These are phyloP conservation scores for Porites divaricata DNA, from an alignment of 92 coral and sea anemone species.

Conservation along the genomic window DNA sequence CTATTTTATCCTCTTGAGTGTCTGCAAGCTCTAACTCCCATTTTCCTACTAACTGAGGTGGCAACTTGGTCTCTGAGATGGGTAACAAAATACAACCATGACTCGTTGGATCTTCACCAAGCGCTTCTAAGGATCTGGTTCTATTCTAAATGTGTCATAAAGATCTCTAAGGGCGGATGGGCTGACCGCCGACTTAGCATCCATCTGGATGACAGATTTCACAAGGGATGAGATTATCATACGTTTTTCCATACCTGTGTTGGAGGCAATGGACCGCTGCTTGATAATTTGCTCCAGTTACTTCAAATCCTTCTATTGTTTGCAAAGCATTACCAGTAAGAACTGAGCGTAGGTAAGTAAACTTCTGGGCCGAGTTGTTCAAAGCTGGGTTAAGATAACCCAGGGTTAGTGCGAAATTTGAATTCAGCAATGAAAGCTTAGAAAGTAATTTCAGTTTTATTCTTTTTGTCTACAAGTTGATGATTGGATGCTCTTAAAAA, in stretches of 20 bases:
- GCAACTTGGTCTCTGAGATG: constrained; percentile 45
- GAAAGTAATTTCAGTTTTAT: no score
- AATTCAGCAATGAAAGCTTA: no score
- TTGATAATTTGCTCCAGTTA: constrained; percentile 46
- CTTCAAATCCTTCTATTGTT: constrained; percentile 41
- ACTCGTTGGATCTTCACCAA: constrained; percentile 41
- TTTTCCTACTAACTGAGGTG: constrained; percentile 33
- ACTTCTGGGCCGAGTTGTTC: no score
- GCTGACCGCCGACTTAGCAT: constrained; percentile 6
- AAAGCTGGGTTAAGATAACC: no score
- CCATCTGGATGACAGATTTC: constrained; percentile 27
- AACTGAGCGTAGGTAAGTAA: constrained; percentile 42
- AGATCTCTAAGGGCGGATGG: constrained; percentile 42
- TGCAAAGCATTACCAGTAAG: constrained; percentile 41
- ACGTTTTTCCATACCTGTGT: constrained; percentile 44
- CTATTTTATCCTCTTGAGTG: constrained; percentile 46
- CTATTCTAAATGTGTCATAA: constrained; percentile 46
- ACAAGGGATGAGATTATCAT: constrained; percentile 37
- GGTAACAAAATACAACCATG: constrained; percentile 56
- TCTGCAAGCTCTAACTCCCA: constrained; percentile 62
- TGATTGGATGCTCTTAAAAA: no score
- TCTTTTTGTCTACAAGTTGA: no score
- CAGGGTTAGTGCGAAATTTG: no score
- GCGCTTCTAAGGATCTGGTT: constrained; percentile 43
- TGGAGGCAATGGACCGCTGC: constrained; percentile 49